Evolutionary conservation across 2,797 vertebrate species (phyloP), one percentile per base, ranked within the genome.

Genomic region (Taenioides sp.): DNA sequence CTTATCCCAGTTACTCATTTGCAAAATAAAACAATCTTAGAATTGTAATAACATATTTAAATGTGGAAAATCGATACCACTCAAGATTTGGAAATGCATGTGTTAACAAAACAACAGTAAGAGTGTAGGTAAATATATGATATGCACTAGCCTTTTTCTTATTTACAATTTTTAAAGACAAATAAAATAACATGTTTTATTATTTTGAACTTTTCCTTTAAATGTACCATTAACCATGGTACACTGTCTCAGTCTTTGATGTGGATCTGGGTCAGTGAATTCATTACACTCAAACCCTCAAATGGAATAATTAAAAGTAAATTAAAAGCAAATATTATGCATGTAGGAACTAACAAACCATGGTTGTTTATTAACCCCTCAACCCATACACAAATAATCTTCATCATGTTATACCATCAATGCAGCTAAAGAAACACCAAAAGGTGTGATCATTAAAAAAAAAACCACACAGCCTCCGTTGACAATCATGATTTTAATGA

Each of bases 241-340:
- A 11, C 60, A 50, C 23, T 54, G 20, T 10, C 7, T 31, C 17
- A n/a, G 49, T 52, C 47, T 67, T 67, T 54, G 47, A 67, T 52
- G 27, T 67, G 25, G 47, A 67, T 67, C 28, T 67, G 49, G 65
- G 65, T 67, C 49, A 34, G 49, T 67, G 65, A 52, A 67, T 67
- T 52, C 47, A 67, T 67, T 67, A 67, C 7, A 67, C 28, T 20
- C 65, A 37, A 23, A 67, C 50, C 50, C 28, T 34, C 28, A 55
- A 57, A 57, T 57, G 20, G 31, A 67, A 55, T 57, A 22, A 67
- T 67, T 67, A 57, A 37, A 55, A 37, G 20, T 22, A 34, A n/a
- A 67, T 67, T 55, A 54, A 34, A 67, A 54, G 27, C 49, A 52
- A 52, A 66, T 27, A 55, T 55, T 55, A 67, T 54, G 49, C 28